Evolutionary conservation across 2,888 invertebrate species (phyloP).

Genomic region (Trichogramma dendrolimi): DNA sequence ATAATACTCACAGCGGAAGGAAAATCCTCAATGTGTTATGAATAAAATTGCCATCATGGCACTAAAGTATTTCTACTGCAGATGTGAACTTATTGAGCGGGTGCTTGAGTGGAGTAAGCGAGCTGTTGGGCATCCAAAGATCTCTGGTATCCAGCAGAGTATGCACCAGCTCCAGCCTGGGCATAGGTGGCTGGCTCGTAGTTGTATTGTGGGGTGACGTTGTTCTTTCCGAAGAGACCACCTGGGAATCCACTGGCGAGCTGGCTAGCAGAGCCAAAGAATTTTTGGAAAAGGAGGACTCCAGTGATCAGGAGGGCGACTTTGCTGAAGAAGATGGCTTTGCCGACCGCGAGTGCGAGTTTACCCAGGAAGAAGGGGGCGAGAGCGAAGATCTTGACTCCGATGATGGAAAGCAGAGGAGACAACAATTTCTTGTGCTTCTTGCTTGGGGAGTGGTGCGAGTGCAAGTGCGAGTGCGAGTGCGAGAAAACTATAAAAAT

Average conservation of each 20-base stretch:
- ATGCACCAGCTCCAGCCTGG: slow-evolving; percentile 43
- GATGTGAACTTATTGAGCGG: slow-evolving; percentile 36
- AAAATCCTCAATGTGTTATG: too few relatives aligned
- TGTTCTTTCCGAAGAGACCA: slow-evolving; percentile 41
- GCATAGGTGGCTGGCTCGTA: slow-evolving; percentile 39
- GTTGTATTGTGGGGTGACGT: slow-evolving; percentile 24
- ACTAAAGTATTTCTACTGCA: too few relatives aligned
- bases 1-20: too few relatives aligned
- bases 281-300: slow-evolving; percentile 66
- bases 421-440: slow-evolving; percentile 68
- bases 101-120: slow-evolving; percentile 67
- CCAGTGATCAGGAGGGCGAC: slow-evolving; percentile 72
- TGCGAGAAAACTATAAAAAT: too few relatives aligned
- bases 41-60: too few relatives aligned
- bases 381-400: slow-evolving; percentile 68
- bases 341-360: slow-evolving; percentile 68
- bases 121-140: slow-evolving; percentile 63
- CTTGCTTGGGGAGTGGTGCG: slow-evolving; percentile 40
- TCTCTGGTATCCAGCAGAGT: slow-evolving; percentile 47
- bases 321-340: slow-evolving; percentile 75
- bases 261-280: slow-evolving; percentile 54
- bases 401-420: slow-evolving; percentile 66
- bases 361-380: slow-evolving; percentile 69
- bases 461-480: too few relatives aligned
- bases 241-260: slow-evolving; percentile 28